Evolutionary conservation across 2,113 vertebrate genomes (phyloP).

Genomic region (Columba janthina): DNA sequence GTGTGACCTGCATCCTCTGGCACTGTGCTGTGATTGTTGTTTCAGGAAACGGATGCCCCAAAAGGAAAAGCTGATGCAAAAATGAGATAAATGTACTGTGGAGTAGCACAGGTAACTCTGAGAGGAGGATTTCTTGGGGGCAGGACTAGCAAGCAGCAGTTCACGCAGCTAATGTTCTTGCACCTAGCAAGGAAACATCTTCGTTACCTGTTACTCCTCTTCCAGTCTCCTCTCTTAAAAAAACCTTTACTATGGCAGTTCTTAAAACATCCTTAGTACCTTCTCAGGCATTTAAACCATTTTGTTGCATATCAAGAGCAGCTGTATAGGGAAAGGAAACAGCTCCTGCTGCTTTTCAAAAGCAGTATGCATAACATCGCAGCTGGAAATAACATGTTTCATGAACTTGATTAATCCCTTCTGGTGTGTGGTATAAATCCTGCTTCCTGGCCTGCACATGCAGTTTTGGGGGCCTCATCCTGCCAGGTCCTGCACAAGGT

Average conservation of each 20-base stretch:
- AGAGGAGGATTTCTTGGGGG: not conserved
- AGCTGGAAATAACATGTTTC: conserved; percentile 64
- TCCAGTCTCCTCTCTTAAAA: not conserved
- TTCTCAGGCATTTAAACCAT: not conserved
- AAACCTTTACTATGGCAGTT: not conserved
- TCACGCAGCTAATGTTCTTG: not conserved
- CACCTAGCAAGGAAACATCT: not conserved
- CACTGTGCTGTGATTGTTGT: not conserved
- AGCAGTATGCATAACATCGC: conserved; percentile 45
- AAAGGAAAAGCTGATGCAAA: not conserved
- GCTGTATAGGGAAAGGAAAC: conserved; percentile 11
- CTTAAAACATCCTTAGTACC: not conserved
- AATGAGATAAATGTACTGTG: not conserved
- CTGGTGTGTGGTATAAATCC: conserved; percentile 2
- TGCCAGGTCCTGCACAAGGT: not conserved
- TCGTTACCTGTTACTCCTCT: not conserved
- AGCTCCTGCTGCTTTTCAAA: conserved; percentile 52
- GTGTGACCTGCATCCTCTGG: accelerated
- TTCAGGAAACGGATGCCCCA: not conserved
- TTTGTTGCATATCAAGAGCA: conserved; percentile 45
- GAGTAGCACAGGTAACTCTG: not conserved
- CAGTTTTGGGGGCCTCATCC: not conserved
- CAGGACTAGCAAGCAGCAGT: not conserved
- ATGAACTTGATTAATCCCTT: conserved; percentile 59
- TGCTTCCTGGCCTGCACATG: not conserved